Evolutionary conservation across 2,888 invertebrate species (phyloP).

Genomic region (Pollenia angustigena): DNA sequence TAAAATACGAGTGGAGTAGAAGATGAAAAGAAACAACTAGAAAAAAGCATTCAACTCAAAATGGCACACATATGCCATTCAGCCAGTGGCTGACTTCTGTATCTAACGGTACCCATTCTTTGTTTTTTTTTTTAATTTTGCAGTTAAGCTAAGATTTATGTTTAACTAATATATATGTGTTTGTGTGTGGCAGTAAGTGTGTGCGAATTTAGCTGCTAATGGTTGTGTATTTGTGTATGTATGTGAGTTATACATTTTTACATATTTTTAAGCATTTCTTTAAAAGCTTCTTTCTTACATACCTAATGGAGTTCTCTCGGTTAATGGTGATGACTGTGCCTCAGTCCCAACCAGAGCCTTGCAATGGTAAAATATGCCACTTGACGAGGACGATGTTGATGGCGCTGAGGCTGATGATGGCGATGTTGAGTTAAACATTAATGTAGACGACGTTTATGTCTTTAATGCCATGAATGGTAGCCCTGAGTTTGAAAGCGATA

Average conservation of each 20-base stretch:
- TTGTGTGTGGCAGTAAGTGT: background rate
- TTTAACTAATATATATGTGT: background rate
- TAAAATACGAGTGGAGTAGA: background rate
- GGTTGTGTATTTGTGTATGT: slow-evolving; percentile 14
- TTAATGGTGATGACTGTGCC: slow-evolving; percentile 83
- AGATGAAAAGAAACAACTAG: background rate
- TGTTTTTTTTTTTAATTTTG: slow-evolving; percentile 48
- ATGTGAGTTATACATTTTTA: slow-evolving; percentile 21
- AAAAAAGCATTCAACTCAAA: slow-evolving; percentile 57
- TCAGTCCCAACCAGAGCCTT: slow-evolving; percentile 66
- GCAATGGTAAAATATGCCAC: slow-evolving; percentile 65
- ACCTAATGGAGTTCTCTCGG: slow-evolving; percentile 84
- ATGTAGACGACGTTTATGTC: slow-evolving; percentile 57
- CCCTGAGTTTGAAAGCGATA: slow-evolving; percentile 79
- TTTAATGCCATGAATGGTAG: slow-evolving; percentile 76
- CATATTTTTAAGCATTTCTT: slow-evolving; percentile 48
- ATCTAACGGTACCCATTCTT: slow-evolving; percentile 46
- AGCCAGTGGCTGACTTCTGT: slow-evolving; percentile 47
- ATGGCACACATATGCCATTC: slow-evolving; percentile 64
- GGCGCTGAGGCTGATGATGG: slow-evolving; percentile 41
- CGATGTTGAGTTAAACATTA: slow-evolving; percentile 59
- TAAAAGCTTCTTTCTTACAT: slow-evolving; percentile 76
- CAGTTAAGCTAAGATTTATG: slow-evolving; percentile 66
- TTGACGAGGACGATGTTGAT: slow-evolving; percentile 49
- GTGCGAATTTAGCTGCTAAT: slow-evolving; percentile 1